These are phyloP conservation scores for Felis chaus DNA, from an alignment of 2,113 vertebrate genomes.

Conservation along the genomic window DNA sequence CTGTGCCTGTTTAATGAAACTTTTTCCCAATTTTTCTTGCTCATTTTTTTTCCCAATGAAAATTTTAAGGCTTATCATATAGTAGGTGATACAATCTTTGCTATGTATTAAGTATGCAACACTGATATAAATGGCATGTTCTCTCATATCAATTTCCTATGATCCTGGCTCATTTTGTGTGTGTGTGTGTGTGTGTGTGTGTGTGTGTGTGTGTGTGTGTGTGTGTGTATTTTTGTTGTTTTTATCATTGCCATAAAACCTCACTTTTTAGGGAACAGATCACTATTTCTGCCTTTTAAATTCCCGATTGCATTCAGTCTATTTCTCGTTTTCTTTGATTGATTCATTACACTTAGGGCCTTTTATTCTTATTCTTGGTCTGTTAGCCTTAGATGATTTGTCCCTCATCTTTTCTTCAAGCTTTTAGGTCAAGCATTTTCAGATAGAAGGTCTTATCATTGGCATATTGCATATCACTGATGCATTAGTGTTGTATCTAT, in stretches of 20 bases:
- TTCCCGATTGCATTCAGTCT: not conserved
- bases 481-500: not conserved
- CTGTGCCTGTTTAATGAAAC: constrained; percentile 12
- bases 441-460: not conserved
- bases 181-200: not conserved
- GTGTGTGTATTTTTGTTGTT: not conserved
- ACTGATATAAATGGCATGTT: not conserved
- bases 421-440: constrained; percentile 7
- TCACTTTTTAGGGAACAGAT: not conserved
- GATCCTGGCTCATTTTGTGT: not conserved
- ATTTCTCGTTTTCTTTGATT: not conserved
- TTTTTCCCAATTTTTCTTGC: not conserved
- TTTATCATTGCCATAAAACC: not conserved
- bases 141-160: not conserved
- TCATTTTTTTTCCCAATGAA: not conserved
- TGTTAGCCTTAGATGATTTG: not conserved
- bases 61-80: not conserved
- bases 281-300: not conserved
- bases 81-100: not conserved
- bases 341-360: not conserved
- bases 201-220: not conserved
- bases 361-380: not conserved
- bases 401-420: not conserved
- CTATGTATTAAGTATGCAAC: not conserved
- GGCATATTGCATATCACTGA: not conserved